Conservation (phyloP, 2,888 invertebrate species). For the Drosophila paranaensis region DNA sequence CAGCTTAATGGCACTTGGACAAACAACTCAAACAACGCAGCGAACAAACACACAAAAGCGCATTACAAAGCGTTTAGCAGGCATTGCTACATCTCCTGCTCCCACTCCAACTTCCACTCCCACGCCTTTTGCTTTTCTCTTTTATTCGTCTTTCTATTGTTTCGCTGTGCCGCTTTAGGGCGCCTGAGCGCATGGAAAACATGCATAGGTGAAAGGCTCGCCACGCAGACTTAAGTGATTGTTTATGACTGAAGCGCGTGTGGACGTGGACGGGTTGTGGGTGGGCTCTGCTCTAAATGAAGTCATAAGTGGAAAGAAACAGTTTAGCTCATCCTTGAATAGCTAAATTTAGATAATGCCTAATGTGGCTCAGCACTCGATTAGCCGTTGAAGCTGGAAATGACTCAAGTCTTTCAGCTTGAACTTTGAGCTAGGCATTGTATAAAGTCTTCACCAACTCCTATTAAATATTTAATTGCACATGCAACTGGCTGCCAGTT, state of each 20-base stretch:
- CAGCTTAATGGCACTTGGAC: constrained; percentile 74
- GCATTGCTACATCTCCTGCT: constrained; percentile 14
- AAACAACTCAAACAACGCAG: constrained; percentile 47
- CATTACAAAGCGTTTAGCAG: constrained; percentile 74
- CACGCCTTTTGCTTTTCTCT: constrained; percentile 13
- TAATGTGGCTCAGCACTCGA: not conserved
- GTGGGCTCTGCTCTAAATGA: constrained; percentile 29
- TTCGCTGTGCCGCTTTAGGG: constrained; percentile 22
- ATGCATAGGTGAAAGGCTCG: constrained; percentile 23
- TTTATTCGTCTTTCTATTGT: constrained; percentile 35
- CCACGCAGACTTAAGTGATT: constrained; percentile 36
- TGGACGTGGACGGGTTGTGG: not conserved
- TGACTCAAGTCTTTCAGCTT: no score
- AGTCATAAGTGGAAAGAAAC: constrained; percentile 42
- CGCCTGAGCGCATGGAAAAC: constrained; percentile 34
- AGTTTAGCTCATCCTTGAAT: constrained; percentile 18
- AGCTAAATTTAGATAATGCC: constrained; percentile 1
- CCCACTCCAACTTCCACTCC: not conserved
- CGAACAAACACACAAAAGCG: constrained; percentile 59
- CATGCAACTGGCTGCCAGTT: not conserved
- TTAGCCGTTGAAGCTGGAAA: not conserved
- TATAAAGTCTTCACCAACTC: not conserved
- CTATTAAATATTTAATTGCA: constrained; percentile 1
- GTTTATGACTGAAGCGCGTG: constrained; percentile 25
- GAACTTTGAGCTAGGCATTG: no score